Conservation (phyloP, 2,888 invertebrate genomes). For the Hyles lineata region DNA sequence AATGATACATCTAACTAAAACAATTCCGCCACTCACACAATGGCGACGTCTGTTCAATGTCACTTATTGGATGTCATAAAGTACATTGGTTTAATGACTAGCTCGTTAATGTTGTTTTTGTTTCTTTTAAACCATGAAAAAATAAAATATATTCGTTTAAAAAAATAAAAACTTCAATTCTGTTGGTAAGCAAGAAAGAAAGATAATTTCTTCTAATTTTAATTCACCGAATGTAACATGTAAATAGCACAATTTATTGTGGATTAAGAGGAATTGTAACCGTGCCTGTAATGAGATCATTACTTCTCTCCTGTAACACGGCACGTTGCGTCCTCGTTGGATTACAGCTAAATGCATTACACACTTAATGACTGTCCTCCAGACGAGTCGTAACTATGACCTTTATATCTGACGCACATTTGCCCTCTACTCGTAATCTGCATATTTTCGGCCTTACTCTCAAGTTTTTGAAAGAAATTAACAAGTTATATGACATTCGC, state of each 20-base stretch:
- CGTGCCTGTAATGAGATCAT: not conserved
- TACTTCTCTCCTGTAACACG: constrained; percentile 2
- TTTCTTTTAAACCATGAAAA: too few relatives aligned
- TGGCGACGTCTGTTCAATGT: not conserved
- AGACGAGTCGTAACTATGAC: constrained; percentile 53
- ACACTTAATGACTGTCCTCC: constrained; percentile 55
- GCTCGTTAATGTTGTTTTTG: not conserved
- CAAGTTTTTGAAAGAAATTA: constrained; percentile 26
- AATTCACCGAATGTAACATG: not conserved
- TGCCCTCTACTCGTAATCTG: constrained; percentile 41
- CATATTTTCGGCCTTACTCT: constrained; percentile 29
- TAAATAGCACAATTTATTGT: not conserved
- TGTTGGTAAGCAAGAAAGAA: not conserved
- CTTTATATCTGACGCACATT: constrained; percentile 51
- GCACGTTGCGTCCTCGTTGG: constrained; percentile 44
- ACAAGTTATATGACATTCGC: constrained; percentile 13
- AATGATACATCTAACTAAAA: not conserved
- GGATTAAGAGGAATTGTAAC: not conserved
- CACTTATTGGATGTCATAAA: not conserved
- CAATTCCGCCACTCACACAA: constrained; percentile 2
- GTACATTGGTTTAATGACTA: too few relatives aligned
- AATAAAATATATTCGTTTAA: too few relatives aligned
- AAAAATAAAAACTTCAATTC: too few relatives aligned
- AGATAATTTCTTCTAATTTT: not conserved
- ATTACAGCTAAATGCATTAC: constrained; percentile 45